Base-by-base conservation (phyloP, 2,888 invertebrate genomes). In the Drosophila meridionalis region DNA sequence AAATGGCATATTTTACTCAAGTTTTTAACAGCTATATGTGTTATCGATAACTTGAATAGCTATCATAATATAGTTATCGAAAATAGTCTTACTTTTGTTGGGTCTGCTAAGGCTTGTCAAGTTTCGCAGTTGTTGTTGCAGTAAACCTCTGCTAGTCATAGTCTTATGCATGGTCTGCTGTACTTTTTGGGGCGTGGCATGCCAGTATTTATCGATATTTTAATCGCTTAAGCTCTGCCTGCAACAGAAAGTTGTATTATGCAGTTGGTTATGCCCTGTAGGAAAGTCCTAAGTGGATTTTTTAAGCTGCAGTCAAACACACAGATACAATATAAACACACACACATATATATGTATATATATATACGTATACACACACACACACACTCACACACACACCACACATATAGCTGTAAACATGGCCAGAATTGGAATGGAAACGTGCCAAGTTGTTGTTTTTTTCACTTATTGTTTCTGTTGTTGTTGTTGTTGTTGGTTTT, bases 371-470 rank as follows among this genome's bases (percentile, higher is more conserved):
- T 43, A 57, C 43, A 66, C 56, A 14, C 11, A 12, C 7, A 57
- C 26, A 12, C 63, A 69, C 32, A 58, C 45, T 52, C 20, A 59
- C 48, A 50, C 48, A 9, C 48, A 48, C 14, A 28, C 4, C 20
- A 20, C 52, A 32, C 7, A 64, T 8, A 74, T 69, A 72, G 69
- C 20, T 52, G 28, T 38, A 69, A 80, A 80, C 74, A 82, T 87
- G 84, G 76, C 83, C 88, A 78, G 75, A 86, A 78, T 59, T 57
- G 34, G 68, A 81, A 89, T 87, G 90, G 89, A 90, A 87, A 82
- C 89, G 82, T 90, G 86, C 86, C 86, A 87, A 87, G 82, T 84
- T 80, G 68, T 73, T 79, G 79, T 64, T 77, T 64, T 56, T 34
- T 56, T 56, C n/a, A 30, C 36, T 12, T 32, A 9, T 34, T 52